A percentile compares a stretch with the other conserved stretches of the same genome.
Evolutionary conservation across 1,140 invertebrate genomes (phyloP).

Genomic region (Temnothorax longispinosus): DNA sequence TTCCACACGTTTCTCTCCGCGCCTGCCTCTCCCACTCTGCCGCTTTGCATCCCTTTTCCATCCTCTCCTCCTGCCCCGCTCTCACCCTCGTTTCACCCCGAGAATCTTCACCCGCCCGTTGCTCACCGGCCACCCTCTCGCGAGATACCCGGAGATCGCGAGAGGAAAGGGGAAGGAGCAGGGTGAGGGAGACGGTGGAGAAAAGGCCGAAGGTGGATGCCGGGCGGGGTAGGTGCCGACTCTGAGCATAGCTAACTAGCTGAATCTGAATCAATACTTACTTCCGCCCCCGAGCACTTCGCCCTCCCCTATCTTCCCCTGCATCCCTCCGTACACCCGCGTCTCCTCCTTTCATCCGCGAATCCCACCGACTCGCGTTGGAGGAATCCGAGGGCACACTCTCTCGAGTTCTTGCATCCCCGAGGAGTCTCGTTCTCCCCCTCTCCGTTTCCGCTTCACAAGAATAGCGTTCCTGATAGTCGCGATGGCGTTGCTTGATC

Average conservation of each 20-base stretch:
- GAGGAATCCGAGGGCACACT: conserved; percentile 50
- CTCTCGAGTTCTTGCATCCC: conserved; percentile 7
- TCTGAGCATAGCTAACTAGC: conserved; percentile 83
- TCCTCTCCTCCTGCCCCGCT: not conserved
- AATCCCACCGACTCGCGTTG: conserved; percentile 20
- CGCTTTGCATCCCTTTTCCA: conserved; percentile 46
- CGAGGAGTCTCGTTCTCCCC: not conserved
- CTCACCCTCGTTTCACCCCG: conserved; percentile 29
- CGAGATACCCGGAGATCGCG: conserved; percentile 12
- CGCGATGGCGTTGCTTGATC: conserved; percentile 75
- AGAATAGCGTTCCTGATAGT: conserved; percentile 63
- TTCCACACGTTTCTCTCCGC: conserved; percentile 52
- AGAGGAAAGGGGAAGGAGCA: not conserved
- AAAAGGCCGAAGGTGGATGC: conserved; percentile 53
- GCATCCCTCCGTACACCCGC: conserved; percentile 17
- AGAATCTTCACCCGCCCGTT: conserved; percentile 50
- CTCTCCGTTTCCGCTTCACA: conserved; percentile 1
- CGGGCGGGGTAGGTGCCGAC: conserved; percentile 68
- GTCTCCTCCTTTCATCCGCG: conserved; percentile 22
- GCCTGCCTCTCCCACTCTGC: conserved; percentile 19
- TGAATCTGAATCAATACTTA: conserved; percentile 84
- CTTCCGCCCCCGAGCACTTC: conserved; percentile 72
- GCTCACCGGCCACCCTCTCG: conserved; percentile 52
- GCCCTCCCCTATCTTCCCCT: conserved; percentile 50
- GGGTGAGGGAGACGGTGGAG: not conserved